These are phyloP conservation scores for Sphinx pinastri DNA, from an alignment of 2,888 invertebrate genomes.

Conservation along the genomic window DNA sequence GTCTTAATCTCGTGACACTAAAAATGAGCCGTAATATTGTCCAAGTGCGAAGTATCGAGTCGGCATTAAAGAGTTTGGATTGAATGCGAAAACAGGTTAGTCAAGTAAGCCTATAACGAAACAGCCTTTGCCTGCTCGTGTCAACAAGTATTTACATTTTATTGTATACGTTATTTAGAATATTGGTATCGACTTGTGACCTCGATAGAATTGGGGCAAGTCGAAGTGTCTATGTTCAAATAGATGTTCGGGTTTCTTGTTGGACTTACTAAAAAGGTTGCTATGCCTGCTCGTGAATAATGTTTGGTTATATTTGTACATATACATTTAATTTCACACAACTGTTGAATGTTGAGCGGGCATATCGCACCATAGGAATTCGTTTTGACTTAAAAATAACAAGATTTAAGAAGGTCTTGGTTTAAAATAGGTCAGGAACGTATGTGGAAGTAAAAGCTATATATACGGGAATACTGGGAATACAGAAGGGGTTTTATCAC, in stretches of 20 bases:
- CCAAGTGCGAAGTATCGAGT: background rate
- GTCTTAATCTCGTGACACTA: too few relatives aligned
- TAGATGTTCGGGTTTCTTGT: slow-evolving; percentile 10
- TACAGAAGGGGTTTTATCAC: too few relatives aligned
- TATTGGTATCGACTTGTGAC: slow-evolving; percentile 21
- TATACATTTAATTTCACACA: background rate
- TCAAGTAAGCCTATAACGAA: slow-evolving; percentile 12
- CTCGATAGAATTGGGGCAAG: slow-evolving; percentile 21
- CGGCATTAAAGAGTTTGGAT: slow-evolving; percentile 7
- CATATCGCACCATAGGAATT: too few relatives aligned
- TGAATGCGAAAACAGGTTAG: slow-evolving; percentile 18
- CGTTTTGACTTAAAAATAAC: too few relatives aligned
- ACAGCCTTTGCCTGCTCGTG: slow-evolving; percentile 15
- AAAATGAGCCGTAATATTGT: background rate
- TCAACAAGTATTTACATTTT: slow-evolving; percentile 20
- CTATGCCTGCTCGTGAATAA: background rate
- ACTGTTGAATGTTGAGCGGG: background rate
- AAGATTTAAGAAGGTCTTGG: too few relatives aligned
- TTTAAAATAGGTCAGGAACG: too few relatives aligned
- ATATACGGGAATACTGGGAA: too few relatives aligned
- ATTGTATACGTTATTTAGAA: slow-evolving; percentile 21
- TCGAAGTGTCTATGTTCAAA: background rate
- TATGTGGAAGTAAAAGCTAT: too few relatives aligned
- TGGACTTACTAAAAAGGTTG: background rate
- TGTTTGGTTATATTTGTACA: background rate